Evolutionary conservation across 2,888 invertebrate species (phyloP), one percentile per base, ranked within the genome.

Genomic region (Sympetrum striolatum): DNA sequence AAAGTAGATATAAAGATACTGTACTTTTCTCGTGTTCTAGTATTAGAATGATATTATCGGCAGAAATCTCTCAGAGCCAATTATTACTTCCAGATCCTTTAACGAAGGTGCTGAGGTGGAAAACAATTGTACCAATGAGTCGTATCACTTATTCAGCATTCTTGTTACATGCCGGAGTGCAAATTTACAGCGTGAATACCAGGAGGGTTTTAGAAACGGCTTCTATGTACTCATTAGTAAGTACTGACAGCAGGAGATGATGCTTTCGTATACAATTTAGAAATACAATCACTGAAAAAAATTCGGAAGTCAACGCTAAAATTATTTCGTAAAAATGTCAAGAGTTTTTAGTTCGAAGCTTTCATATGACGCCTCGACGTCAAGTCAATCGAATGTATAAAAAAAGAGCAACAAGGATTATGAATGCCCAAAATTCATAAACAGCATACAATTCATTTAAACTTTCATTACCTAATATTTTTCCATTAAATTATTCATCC

Each of bases 141-240:
- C 92, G 93, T 90, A 92, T 93, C 0, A 93, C 93, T 4, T 93
- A 93, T 81, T 92, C 92, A n/a, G 93, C 93, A 0, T 93, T 93
- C 90, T 91, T 93, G 44, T 92, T 92, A 15, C 93, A 93, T 91
- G 93, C 93, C 44, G 92, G 91, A 18, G 92, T 93, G 12, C 93
- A 93, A 91, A 90, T 93, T 44, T 93, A 92, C 91, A 92, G 92
- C 10, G 92, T 92, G 80, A 93, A 92, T 10, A 92, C 91, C 48
- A 91, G 92, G 35, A 60, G 86, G 31, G 86, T 86, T 39, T 31
- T 37, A n/a, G 86, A 86, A 86, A 86, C 86, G 1, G 86, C 86
- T 64, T 86, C 86, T 0, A 86, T 86, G 86, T 86, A 86, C 22
- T 60, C 60, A 22, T 37, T 86, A 37, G 86, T 86, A 22, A 86